Percentiles rank a stretch among this genome's conserved stretches.
phyloP scores from a whole-genome alignment of 2,797 vertebrate species.

The Merluccius polli region DNA sequence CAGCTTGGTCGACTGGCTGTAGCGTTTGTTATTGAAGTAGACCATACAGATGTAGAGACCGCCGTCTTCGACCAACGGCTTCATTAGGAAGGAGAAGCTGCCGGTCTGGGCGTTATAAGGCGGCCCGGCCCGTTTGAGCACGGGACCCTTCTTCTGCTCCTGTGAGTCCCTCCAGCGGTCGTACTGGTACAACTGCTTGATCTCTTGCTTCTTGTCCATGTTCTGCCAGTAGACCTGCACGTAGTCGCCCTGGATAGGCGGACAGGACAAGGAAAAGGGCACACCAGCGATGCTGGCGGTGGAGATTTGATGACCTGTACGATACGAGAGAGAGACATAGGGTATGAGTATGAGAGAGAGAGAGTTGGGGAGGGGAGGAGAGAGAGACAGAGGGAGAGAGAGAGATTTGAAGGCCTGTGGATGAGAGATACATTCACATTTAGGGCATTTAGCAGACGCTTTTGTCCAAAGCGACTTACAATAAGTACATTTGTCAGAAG shows the following conservation, averaged over 20 bases:
- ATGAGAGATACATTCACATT: conserved; percentile 12
- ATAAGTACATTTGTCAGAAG: too few relatives aligned
- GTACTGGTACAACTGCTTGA: conserved; percentile 43
- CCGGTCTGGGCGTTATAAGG: conserved; percentile 46
- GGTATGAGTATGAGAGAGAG: not conserved
- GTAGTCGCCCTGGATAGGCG: conserved; percentile 60
- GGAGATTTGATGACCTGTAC: conserved; percentile 41
- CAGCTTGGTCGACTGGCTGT: conserved; percentile 53
- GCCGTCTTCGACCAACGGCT: conserved; percentile 48
- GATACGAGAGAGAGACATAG: conserved; percentile 2
- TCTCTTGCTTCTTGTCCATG: conserved; percentile 24
- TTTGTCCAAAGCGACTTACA: too few relatives aligned
- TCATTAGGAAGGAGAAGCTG: conserved; percentile 66
- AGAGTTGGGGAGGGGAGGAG: not conserved
- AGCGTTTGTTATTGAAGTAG: conserved; percentile 48
- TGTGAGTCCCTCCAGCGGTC: conserved; percentile 66
- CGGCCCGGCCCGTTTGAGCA: conserved; percentile 42
- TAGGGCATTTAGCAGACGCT: too few relatives aligned
- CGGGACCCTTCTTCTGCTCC: not conserved
- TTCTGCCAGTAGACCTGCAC: conserved; percentile 59
- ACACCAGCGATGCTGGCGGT: conserved; percentile 35
- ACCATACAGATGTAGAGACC: conserved; percentile 71
- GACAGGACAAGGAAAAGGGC: conserved; percentile 54
- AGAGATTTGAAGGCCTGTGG: conserved; percentile 18
- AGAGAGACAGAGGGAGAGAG: not conserved